Base-by-base conservation (phyloP, 2,888 invertebrate species). In the Heteromurus nitidus region DNA sequence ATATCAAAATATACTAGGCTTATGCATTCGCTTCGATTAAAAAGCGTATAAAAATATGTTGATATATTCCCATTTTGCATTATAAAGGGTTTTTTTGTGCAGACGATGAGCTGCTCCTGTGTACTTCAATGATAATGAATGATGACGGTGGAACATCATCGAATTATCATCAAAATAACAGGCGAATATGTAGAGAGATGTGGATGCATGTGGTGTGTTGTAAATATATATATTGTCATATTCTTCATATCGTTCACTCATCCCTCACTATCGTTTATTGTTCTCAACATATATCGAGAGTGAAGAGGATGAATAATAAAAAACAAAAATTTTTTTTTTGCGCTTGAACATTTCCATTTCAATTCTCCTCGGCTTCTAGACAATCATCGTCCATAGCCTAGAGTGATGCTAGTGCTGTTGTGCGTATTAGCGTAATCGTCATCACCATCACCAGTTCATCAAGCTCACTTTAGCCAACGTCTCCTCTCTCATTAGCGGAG, bases 121-220 rank as follows among this genome's bases (percentile, higher is more conserved):
- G 36, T 36, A 36, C 36, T n/a, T n/a, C n/a, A n/a, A n/a, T n/a
- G n/a, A n/a, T 76, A 76, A 76, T 76, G 76, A 76, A 76, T 76
- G 67, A 20, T 58, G 75, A 75, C 68, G 60, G 44, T 68, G 60
- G n/a, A n/a, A 47, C 62, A 73, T 73, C 73, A 73, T 65, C 64
- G 65, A 64, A 50, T 74, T 64, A 65, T 64, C 74, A 67, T n/a
- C n/a, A n/a, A n/a, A n/a, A n/a, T n/a, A n/a, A n/a, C n/a, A n/a
- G n/a, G 31, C 18, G 13, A 22, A 24, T 73, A 75, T 30, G 55
- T 44, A 62, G 31, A 58, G 3, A 18, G 16, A 36, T 36, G 36
- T 36, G 36, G 36, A 36, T 13, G 36, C 13, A 36, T 13, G 7
- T 36, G 13, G 7, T 36, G 5, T 36, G 7, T 9, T 36, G 13